A percentile compares a stretch with the other conserved stretches of the same genome.
phyloP scores from a whole-genome alignment of 92 coral and sea anemone species.

The Montipora capitata region DNA sequence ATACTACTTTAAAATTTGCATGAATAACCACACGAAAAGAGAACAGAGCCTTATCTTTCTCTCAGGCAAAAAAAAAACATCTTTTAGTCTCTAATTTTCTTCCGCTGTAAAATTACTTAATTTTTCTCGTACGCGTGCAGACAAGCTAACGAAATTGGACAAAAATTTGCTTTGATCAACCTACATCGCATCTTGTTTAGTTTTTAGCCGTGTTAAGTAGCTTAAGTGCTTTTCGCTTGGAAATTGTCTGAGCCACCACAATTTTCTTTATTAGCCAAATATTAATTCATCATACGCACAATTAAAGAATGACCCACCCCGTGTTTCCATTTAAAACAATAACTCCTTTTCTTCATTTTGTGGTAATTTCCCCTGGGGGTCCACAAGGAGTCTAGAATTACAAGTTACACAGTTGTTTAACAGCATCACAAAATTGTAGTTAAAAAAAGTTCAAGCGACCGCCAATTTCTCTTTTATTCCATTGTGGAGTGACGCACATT shows the following conservation, averaged over 20 bases:
- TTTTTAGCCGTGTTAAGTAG: slow-evolving; percentile 60
- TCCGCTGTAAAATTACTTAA: slow-evolving; percentile 17
- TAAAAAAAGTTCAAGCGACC: slow-evolving; percentile 28
- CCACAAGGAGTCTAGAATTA: slow-evolving; percentile 32
- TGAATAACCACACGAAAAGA: neutral
- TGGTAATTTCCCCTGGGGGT: slow-evolving; percentile 47
- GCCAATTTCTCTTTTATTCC: neutral
- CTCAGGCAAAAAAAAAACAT: neutral
- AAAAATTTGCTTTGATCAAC: slow-evolving; percentile 10
- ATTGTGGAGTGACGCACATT: neutral
- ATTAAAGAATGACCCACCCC: slow-evolving; percentile 24
- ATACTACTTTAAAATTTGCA: slow-evolving; percentile 28
- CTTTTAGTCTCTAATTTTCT: slow-evolving; percentile 15
- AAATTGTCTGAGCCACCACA: slow-evolving; percentile 46
- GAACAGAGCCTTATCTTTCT: slow-evolving; percentile 18
- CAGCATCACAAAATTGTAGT: slow-evolving; percentile 27
- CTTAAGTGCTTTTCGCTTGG: slow-evolving; percentile 63
- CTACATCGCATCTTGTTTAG: slow-evolving; percentile 50
- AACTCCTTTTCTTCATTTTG: slow-evolving; percentile 27
- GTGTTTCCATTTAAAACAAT: slow-evolving; percentile 35
- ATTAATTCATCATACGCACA: slow-evolving; percentile 50
- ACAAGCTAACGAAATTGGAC: slow-evolving; percentile 15
- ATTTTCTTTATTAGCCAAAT: slow-evolving; percentile 54
- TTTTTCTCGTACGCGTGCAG: neutral
- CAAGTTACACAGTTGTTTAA: slow-evolving; percentile 57